A percentile compares a stretch with the other conserved stretches of the same genome.
Conservation (phyloP, 2,888 invertebrate species). For the Oasisia sp. region DNA sequence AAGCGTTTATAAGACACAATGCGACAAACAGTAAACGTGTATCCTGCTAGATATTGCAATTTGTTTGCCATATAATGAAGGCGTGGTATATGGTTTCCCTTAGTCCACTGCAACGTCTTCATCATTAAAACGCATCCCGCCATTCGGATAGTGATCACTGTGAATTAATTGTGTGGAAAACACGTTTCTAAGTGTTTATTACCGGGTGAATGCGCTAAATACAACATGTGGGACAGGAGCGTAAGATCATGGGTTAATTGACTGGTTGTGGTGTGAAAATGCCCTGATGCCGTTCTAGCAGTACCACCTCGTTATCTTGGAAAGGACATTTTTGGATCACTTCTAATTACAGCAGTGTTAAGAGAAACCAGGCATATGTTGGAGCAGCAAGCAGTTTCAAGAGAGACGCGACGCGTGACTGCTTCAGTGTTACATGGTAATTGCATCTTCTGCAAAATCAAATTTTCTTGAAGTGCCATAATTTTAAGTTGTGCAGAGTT, state of each 20-base stretch:
- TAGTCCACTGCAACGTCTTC: no score
- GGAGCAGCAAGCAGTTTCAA: not conserved
- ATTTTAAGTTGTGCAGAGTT: not conserved
- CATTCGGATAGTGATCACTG: no score
- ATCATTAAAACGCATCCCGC: no score
- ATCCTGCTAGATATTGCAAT: no score
- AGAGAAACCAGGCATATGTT: not conserved
- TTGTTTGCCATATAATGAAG: no score
- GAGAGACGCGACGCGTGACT: not conserved
- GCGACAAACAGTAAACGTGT: no score
- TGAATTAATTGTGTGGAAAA: no score
- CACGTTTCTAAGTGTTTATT: no score
- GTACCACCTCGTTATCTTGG: not conserved
- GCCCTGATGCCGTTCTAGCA: not conserved
- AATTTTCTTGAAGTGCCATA: not conserved
- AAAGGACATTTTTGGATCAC: not conserved
- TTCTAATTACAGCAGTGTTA: not conserved
- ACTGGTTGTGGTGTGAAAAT: not conserved
- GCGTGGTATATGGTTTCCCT: no score
- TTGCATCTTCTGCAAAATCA: not conserved
- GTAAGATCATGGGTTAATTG: not conserved
- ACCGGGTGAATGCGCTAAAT: no score
- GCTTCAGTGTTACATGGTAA: not conserved
- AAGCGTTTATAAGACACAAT: no score
- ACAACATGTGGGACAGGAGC: no score